These are phyloP conservation scores for Sicus ferrugineus DNA, from an alignment of 2,888 invertebrate genomes.

Conservation along the genomic window DNA sequence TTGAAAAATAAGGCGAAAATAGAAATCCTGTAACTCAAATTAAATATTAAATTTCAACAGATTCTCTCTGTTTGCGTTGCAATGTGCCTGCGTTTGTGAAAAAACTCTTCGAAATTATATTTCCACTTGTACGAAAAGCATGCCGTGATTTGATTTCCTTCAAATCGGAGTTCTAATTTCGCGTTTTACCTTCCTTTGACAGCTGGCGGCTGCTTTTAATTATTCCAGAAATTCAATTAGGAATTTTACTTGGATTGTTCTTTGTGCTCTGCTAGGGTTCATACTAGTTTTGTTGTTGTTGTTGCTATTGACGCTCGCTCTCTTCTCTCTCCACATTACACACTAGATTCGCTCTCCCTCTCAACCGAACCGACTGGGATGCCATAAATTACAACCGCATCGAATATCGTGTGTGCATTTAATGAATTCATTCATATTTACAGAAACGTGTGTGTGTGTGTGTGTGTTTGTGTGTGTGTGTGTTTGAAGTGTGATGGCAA, in stretches of 20 bases:
- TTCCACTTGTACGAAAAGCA: too few relatives aligned
- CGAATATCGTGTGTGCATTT: background rate
- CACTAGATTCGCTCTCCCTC: background rate
- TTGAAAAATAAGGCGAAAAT: too few relatives aligned
- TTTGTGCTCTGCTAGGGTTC: background rate
- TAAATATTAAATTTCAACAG: too few relatives aligned
- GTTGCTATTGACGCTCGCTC: conserved; percentile 6
- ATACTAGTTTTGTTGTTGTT: conserved; percentile 17
- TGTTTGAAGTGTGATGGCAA: background rate
- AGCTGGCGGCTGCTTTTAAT: background rate
- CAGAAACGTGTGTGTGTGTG: background rate
- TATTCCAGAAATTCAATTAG: conserved; percentile 27
- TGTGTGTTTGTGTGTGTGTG: background rate
- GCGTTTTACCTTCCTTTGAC: background rate
- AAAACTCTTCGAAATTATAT: too few relatives aligned
- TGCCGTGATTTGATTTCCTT: too few relatives aligned
- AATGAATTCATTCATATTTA: conserved; percentile 14
- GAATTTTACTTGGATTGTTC: conserved; percentile 32
- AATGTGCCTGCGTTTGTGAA: too few relatives aligned
- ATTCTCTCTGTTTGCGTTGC: too few relatives aligned
- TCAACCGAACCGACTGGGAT: background rate
- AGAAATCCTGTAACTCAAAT: too few relatives aligned
- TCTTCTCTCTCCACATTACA: background rate
- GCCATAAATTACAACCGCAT: background rate
- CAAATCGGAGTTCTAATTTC: background rate